Evolutionary conservation across 2,797 vertebrate species (phyloP).

Genomic region (Onychomys leucogaster): DNA sequence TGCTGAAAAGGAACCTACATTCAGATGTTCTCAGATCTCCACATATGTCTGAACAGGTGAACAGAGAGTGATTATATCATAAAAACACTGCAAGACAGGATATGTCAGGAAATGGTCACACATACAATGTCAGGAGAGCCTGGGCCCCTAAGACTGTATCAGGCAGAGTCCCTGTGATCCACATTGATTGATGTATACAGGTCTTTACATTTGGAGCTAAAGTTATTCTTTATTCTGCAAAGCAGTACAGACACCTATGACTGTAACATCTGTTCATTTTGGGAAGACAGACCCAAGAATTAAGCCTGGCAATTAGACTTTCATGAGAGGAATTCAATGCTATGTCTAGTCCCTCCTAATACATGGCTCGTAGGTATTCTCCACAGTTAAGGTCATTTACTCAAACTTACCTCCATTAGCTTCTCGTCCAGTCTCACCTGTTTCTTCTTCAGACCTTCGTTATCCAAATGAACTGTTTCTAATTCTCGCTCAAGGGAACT

Average conservation of each 20-base stretch:
- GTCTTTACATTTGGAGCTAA: neutral
- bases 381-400: slow-evolving; percentile 39
- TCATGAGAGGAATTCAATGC: slow-evolving; percentile 28
- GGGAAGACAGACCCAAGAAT: slow-evolving; percentile 52
- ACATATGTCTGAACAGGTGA: neutral
- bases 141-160: too few species aligned
- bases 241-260: neutral
- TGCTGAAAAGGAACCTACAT: neutral
- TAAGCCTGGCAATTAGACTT: neutral
- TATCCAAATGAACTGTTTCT: slow-evolving; percentile 92
- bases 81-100: neutral
- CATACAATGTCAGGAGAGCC: neutral
- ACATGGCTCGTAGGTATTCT: slow-evolving; percentile 42
- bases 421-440: slow-evolving; percentile 92
- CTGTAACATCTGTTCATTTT: slow-evolving; percentile 16
- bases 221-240: neutral
- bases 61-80: neutral
- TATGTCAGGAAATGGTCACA: neutral
- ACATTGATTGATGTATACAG: neutral
- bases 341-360: slow-evolving; percentile 25
- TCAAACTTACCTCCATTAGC: slow-evolving; percentile 90
- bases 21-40: neutral
- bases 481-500: slow-evolving; percentile 88
- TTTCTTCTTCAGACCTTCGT: slow-evolving; percentile 91
- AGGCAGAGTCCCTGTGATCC: neutral